Evolutionary conservation across 2,113 vertebrate genomes (phyloP), one percentile per base, ranked within the genome.

Genomic region (Oophaga pumilio): DNA sequence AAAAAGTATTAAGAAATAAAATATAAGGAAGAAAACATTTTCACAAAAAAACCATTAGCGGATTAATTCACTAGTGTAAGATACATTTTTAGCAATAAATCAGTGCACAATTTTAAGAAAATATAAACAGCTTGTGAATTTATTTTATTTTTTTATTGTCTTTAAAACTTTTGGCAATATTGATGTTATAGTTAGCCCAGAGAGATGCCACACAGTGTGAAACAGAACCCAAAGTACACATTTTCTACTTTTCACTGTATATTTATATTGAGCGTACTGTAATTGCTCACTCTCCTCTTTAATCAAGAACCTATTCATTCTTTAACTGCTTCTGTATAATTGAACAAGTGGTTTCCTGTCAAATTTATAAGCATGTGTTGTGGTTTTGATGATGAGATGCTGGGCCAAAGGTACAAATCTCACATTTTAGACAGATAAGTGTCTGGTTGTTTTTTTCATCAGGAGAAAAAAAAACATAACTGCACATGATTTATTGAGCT

Each of bases 201-300:
- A 59, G 1, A 59, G 53, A 84, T 84, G 18, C 82, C 82, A 84
- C 82, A 84, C 82, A 84, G 68, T 69, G 62, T 77, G 57, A 18
- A 50, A 83, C 52, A 73, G 74, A 49, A 20, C 43, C 20, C 26
- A 20, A 82, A n/a, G 28, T 50, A 66, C 59, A 64, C 66, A 43
- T 9, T 22, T 49, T 66, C 49, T 49, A 66, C 81, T 26, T 83
- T 83, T 64, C 50, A 43, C 50, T 73, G 64, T 73, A 71, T 71
- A 84, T 52, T 84, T 84, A 56, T 13, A 71, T 12, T 9, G 15
- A 84, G 66, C 26, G 17, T 57, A 53, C 68, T 74, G 26, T 84
- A 84, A 84, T 84, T 84, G n/a, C 73, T 26, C 50, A 84, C 50
- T 33, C 24, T 84, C 13, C 82, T 84, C 82, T 84, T 57, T 84